Evolutionary conservation across 2,888 invertebrate genomes (phyloP), one percentile per base, ranked within the genome.

Genomic region (Epirrita christyi): DNA sequence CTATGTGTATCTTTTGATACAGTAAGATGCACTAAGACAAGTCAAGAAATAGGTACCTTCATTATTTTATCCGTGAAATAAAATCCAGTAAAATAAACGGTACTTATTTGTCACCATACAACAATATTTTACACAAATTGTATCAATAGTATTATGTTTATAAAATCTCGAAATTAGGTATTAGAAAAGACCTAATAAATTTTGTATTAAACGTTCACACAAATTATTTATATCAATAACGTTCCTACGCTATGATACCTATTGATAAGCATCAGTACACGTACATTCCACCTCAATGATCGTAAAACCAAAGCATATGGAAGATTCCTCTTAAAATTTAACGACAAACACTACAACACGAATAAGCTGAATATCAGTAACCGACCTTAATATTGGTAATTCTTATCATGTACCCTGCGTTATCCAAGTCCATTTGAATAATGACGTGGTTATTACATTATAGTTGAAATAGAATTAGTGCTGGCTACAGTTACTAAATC

Each of bases 251-350:
- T 41, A 41, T 45, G 51, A 54, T 58, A 51, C 28, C 21, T 49
- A 58, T 47, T 50, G 62, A 59, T 59, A 43, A 48, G 13, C 21
- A 44, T 51, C 47, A 55, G 36, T 43, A 51, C 57, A 59, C 46
- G 47, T 60, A 60, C 48, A 46, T 58, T 57, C 57, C 64, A 68
- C 71, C 65, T 74, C 75, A 72, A 69, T 70, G 80, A 78, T 76
- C 72, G 74, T 64, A 72, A 72, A 80, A 81, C 80, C 79, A 78
- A 76, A 79, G 76, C 81, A 80, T 80, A 80, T 76, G 77, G 81
- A 81, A 85, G 80, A 84, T 83, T 78, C 68, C 67, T 73, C 81
- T 70, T 87, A 85, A 87, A 85, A 85, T 84, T 86, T 86, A 83
- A 86, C 71, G 81, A 80, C 71, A 63, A 75, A 71, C 79, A 81